Percentiles rank a stretch among this genome's conserved stretches.
phyloP scores from a whole-genome alignment of 2,113 vertebrate genomes.

The Colaptes auratus region DNA sequence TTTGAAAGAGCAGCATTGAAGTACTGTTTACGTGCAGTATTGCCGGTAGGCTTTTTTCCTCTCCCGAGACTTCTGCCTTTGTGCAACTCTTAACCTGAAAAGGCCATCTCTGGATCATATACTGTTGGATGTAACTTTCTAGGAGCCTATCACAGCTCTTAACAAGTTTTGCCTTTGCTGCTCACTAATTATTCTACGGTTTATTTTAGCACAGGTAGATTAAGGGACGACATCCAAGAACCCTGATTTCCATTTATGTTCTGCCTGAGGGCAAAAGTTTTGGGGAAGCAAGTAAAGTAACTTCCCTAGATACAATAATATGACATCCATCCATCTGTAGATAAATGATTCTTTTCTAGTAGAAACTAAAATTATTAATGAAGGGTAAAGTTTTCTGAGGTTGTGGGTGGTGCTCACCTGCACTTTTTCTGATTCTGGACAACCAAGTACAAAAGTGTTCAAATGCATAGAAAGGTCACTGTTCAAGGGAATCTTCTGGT shows the following conservation, averaged over 20 bases:
- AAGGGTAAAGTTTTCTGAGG: not conserved
- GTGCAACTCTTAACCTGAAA: not conserved
- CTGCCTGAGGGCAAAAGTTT: not conserved
- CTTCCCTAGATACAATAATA: not conserved
- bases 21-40: not conserved
- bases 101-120: not conserved
- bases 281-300: not conserved
- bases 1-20: not conserved
- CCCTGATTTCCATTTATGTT: not conserved
- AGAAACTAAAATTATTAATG: not conserved
- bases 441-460: not conserved
- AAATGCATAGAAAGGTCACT: not conserved
- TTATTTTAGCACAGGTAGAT: not conserved
- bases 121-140: not conserved
- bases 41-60: not conserved
- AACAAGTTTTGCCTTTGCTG: not conserved
- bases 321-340: not conserved
- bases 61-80: not conserved
- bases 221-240: not conserved
- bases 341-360: not conserved
- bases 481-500: not conserved
- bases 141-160: not conserved
- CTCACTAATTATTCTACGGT: not conserved
- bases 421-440: not conserved
- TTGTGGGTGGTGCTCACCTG: not conserved